phyloP scores from a whole-genome alignment of 2,888 invertebrate genomes.

The Drosophila kambysellisi region DNA sequence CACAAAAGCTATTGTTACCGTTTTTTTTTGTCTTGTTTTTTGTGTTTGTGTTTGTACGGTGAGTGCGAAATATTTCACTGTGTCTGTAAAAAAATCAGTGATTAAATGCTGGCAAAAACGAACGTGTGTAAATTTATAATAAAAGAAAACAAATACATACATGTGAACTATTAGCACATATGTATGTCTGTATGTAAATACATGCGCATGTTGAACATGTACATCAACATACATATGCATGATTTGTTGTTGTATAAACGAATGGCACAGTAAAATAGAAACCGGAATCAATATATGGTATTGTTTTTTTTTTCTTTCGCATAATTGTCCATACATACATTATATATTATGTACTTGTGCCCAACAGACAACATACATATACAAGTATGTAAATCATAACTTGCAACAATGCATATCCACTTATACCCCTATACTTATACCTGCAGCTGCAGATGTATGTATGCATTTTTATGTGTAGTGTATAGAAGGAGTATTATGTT shows the following conservation, averaged over 20 bases:
- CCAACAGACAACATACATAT: background rate
- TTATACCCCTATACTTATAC: background rate
- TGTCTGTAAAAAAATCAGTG: conserved; percentile 41
- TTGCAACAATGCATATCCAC: conserved; percentile 1
- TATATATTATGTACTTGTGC: conserved; percentile 40
- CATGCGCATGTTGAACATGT: conserved; percentile 4
- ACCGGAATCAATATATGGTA: conserved; percentile 66
- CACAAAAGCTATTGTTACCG: conserved; percentile 32
- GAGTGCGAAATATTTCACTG: conserved; percentile 47
- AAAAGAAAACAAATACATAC: conserved; percentile 41
- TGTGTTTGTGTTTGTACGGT: conserved; percentile 41
- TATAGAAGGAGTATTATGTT: conserved; percentile 6
- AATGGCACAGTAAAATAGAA: conserved; percentile 75
- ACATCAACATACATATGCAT: conserved; percentile 16
- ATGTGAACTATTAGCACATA: conserved; percentile 28
- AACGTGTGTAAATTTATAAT: conserved; percentile 54
- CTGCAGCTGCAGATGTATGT: background rate
- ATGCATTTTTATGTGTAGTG: conserved; percentile 2
- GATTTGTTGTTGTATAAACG: conserved; percentile 41
- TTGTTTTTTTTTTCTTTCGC: conserved; percentile 62
- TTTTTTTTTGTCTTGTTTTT: conserved; percentile 16
- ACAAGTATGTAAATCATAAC: background rate
- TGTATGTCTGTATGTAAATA: background rate
- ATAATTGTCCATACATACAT: conserved; percentile 29
- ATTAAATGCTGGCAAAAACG: conserved; percentile 57